Conservation (phyloP, 2,888 invertebrate species). For the Lycia hirtaria region DNA sequence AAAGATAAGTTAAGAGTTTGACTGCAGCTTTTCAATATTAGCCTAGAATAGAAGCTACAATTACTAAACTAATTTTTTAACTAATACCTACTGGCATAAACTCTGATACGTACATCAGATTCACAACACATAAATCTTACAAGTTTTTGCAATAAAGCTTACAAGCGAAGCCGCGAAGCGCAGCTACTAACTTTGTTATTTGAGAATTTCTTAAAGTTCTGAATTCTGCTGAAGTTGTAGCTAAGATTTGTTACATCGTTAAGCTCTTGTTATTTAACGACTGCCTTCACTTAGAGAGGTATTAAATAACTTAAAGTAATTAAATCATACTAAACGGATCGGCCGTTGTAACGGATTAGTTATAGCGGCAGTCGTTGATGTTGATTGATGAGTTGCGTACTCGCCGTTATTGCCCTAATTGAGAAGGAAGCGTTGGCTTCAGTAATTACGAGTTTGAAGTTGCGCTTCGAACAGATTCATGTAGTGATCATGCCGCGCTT, state of each 20-base stretch:
- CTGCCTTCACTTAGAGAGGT: conserved; percentile 13
- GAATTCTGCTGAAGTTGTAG: not conserved
- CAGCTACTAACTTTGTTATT: not conserved
- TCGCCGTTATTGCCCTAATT: conserved; percentile 20
- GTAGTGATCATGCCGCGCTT: not conserved
- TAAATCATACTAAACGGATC: conserved; percentile 16
- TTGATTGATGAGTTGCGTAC: conserved; percentile 23
- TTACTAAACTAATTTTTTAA: no score
- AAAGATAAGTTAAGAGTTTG: no score
- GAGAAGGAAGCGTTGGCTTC: conserved; percentile 18
- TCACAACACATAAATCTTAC: no score
- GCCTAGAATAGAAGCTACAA: no score
- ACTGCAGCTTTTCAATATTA: no score
- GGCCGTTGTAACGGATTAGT: conserved; percentile 12
- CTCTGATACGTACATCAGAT: no score
- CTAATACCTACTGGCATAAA: no score
- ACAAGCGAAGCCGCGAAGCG: not conserved
- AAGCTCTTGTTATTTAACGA: conserved; percentile 9
- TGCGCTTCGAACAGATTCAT: conserved; percentile 6
- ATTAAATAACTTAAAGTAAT: conserved; percentile 22
- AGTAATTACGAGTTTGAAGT: conserved; percentile 20
- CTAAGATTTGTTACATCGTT: conserved; percentile 16
- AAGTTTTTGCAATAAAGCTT: no score
- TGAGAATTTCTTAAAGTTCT: not conserved
- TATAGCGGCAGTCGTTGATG: conserved; percentile 14